A percentile compares a stretch with the other conserved stretches of the same genome.
Evolutionary conservation across 2,113 vertebrate genomes (phyloP).

Genomic region (Egretta garzetta): DNA sequence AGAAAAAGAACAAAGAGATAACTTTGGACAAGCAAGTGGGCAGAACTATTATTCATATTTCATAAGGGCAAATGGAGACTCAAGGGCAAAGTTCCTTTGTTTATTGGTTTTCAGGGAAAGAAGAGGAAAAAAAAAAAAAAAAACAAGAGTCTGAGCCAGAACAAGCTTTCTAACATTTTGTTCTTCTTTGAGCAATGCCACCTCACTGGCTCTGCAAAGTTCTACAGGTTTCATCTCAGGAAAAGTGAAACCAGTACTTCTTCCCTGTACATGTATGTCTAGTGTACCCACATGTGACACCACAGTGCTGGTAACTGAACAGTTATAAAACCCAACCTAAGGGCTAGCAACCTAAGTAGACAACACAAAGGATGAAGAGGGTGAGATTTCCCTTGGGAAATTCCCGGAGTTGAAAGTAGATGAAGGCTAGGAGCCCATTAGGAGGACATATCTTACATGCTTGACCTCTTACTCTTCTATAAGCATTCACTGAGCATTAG

Average conservation of each 20-base stretch:
- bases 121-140: neutral
- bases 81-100: neutral
- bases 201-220: neutral
- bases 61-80: neutral
- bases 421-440: neutral
- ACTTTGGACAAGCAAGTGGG: neutral
- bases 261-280: neutral
- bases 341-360: neutral
- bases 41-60: conserved; percentile 22
- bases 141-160: neutral
- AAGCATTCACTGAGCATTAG: neutral
- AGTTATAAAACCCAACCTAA: neutral
- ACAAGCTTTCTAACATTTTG: neutral
- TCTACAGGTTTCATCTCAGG: neutral
- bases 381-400: neutral
- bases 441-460: neutral
- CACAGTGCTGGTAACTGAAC: neutral
- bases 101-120: neutral
- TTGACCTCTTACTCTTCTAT: neutral
- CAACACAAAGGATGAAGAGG: neutral
- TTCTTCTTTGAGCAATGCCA: neutral
- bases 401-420: neutral
- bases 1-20: conserved; percentile 4
- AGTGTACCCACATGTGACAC: neutral
- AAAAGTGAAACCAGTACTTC: neutral